Evolutionary conservation across 2,797 vertebrate genomes (phyloP), one percentile per base, ranked within the genome.

Genomic region (Paramormyrops hopkinsi): DNA sequence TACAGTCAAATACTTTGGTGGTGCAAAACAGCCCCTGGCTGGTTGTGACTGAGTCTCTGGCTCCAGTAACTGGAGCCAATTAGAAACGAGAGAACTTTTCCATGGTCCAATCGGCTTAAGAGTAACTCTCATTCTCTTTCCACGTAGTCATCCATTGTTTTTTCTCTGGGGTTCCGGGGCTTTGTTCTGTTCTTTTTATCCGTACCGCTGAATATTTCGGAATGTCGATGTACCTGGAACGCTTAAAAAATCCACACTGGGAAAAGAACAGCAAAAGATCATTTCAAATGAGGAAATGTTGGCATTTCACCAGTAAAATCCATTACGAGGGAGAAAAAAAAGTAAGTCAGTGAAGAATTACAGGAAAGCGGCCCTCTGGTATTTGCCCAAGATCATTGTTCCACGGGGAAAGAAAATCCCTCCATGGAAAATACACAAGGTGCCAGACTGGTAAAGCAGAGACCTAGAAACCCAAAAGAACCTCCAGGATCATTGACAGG

Each of bases 231-330:
- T 97, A 97, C 95, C 97, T 97, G 91, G 98, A 96, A 86, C 97
- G 98, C 91, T 96, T 97, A 94, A 99, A 99, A 97, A 99, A 99
- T 92, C 98, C 98, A 62, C 97, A 99, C 99, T 99, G 93, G 56
- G 85, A 54, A 86, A 51, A 44, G 86, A 0, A 87, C 44, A 46
- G 51, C 25, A 76, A 79, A 48, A 92, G 51, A 92, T 88, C 22
- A 54, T 12, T 46, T 22, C n/a, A 37, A 12, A 69, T n/a, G 19
- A 87, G 46, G 41, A 65, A 46, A n/a, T 9, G 46, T 17, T n/a
- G 41, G 8, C 76, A 44, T 46, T 79, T 79, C 37, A 46, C 19
- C 37, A 46, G 19, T 46, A 82, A 82, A 44, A 82, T 82, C 76
- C 19, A 50, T 76, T 76, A 76, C 5, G 4, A 76, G 14, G 29